A percentile compares a stretch with the other conserved stretches of the same genome.
Conservation (phyloP, 2,797 vertebrate genomes). For the Sebastes itinus region DNA sequence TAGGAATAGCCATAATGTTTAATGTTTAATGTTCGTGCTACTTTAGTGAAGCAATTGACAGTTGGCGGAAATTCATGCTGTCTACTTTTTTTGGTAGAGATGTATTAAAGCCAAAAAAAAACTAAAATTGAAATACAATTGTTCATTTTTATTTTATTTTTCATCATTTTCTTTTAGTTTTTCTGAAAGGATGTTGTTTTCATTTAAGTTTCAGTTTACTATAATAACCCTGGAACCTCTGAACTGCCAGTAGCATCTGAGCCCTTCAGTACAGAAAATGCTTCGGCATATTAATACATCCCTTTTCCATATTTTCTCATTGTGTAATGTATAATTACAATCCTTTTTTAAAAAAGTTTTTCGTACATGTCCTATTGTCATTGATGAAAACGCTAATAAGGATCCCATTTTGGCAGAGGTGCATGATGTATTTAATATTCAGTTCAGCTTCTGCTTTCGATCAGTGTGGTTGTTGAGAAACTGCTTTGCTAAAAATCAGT, state of each 20-base stretch:
- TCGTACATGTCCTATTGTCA: neutral
- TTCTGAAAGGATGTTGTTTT: no score
- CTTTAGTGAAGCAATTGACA: no score
- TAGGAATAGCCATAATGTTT: no score
- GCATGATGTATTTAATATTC: neutral
- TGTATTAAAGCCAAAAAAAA: no score
- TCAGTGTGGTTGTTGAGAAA: conserved; percentile 9
- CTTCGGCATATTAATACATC: no score
- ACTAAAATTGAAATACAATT: no score
- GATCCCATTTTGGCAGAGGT: neutral
- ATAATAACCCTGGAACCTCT: neutral
- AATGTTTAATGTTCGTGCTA: no score
- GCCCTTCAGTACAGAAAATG: neutral
- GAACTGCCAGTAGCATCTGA: neutral
- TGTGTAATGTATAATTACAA: neutral
- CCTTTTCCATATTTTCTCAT: neutral
- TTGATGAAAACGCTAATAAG: conserved; percentile 1
- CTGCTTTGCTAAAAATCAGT: neutral
- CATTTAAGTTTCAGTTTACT: no score
- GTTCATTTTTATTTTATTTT: no score
- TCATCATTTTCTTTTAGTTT: no score
- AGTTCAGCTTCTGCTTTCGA: conserved; percentile 1
- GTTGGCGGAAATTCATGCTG: no score
- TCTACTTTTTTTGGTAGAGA: no score
- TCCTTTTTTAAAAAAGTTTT: neutral